Percentiles rank a stretch among this genome's conserved stretches.
These are phyloP conservation scores for Carcinoscorpius rotundicauda DNA, from an alignment of 1,140 invertebrate genomes.

Conservation along the genomic window DNA sequence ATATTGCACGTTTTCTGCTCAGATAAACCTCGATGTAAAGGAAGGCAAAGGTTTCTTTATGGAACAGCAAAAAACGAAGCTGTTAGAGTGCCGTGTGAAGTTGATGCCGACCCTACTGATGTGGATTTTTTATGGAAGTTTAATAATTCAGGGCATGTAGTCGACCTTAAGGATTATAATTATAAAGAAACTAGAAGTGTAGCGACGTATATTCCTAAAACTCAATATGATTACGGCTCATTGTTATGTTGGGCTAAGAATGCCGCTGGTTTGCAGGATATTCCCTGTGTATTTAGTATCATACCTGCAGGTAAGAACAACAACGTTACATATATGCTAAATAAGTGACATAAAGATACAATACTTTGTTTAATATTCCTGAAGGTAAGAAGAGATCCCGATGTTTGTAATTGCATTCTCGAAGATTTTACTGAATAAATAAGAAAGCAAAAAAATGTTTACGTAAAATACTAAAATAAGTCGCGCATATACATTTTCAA, in stretches of 20 bases:
- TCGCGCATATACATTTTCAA: too few species aligned
- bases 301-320: constrained; percentile 22
- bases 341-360: too few species aligned
- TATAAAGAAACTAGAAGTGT: constrained; percentile 46
- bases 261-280: constrained; percentile 22
- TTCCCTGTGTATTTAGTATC: constrained; percentile 25
- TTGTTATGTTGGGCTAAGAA: constrained; percentile 27
- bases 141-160: constrained; percentile 78
- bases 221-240: constrained; percentile 57
- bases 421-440: too few species aligned
- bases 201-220: constrained; percentile 48
- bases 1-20: too few species aligned
- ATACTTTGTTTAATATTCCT: too few species aligned
- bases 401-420: too few species aligned
- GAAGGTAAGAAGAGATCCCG: too few species aligned
- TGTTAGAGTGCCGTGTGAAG: constrained; percentile 70
- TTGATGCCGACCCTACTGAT: constrained; percentile 72
- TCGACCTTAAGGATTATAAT: constrained; percentile 41
- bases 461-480: too few species aligned
- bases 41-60: constrained; percentile 63
- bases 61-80: constrained; percentile 79
- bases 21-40: constrained; percentile 72
- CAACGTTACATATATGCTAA: too few species aligned
- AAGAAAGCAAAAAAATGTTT: too few species aligned
- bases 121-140: constrained; percentile 76